Evolutionary conservation across 2,888 invertebrate species (phyloP).

Genomic region (Nemoura dubitans): DNA sequence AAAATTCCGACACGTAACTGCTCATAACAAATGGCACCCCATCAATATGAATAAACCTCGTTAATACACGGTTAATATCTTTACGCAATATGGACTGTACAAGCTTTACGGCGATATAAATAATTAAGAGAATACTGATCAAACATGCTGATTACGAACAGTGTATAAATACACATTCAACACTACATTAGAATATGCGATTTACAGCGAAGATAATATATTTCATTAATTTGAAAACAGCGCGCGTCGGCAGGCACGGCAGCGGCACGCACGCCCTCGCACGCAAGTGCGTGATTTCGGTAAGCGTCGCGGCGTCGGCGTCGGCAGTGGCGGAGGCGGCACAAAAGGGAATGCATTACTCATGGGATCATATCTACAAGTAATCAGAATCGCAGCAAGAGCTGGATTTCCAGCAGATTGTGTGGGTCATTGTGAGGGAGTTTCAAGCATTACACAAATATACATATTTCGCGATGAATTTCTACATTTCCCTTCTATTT

Average conservation of each 20-base stretch:
- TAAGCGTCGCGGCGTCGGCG: too few species aligned
- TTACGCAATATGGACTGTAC: background rate
- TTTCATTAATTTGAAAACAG: slow-evolving; percentile 40
- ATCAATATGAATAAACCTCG: slow-evolving; percentile 22
- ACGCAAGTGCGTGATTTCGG: slow-evolving; percentile 21
- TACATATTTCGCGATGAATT: background rate
- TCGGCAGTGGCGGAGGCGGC: background rate
- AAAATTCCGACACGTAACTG: background rate
- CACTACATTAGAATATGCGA: slow-evolving; percentile 37
- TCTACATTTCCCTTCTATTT: background rate
- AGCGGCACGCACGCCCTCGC: slow-evolving; percentile 7
- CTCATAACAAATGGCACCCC: slow-evolving; percentile 32
- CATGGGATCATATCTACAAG: slow-evolving; percentile 25
- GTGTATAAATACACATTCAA: slow-evolving; percentile 34
- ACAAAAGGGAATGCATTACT: slow-evolving; percentile 39
- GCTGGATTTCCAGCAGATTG: background rate
- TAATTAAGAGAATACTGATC: slow-evolving; percentile 25
- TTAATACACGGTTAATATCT: background rate
- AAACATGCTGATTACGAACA: slow-evolving; percentile 29
- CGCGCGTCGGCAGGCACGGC: background rate
- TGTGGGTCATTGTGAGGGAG: background rate
- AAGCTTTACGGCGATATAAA: background rate
- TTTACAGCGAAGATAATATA: slow-evolving; percentile 25
- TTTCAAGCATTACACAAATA: background rate
- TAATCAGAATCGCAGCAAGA: slow-evolving; percentile 4